These are phyloP conservation scores for Anguilla megastoma DNA, from an alignment of 2,797 vertebrate species.

Conservation along the genomic window DNA sequence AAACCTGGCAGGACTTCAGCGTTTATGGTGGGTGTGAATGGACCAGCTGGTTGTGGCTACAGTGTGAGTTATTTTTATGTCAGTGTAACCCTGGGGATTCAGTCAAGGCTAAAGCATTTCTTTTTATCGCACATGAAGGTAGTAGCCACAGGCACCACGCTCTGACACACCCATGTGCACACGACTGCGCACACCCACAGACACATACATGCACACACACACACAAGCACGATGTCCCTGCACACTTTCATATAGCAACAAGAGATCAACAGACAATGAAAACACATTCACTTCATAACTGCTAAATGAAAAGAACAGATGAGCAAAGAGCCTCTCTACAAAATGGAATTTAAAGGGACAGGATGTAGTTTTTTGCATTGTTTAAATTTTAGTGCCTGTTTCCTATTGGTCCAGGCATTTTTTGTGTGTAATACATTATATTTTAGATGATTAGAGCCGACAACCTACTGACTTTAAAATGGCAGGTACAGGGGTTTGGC, in stretches of 20 bases:
- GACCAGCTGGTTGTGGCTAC: neutral
- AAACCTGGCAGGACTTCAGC: neutral
- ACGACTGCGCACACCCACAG: neutral
- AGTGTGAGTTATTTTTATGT: neutral
- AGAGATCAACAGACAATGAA: neutral
- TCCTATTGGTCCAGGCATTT: neutral
- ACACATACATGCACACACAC: neutral
- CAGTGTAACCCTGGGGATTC: neutral
- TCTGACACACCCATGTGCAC: neutral
- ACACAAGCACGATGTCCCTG: neutral
- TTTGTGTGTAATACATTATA: neutral
- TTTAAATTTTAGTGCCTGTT: neutral
- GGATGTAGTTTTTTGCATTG: neutral
- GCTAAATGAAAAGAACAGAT: constrained; percentile 18
- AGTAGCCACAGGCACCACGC: neutral
- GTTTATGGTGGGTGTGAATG: neutral
- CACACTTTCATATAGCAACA: neutral
- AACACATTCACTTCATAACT: neutral
- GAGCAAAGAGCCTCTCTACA: neutral
- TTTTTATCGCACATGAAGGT: neutral
- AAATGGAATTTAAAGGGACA: neutral
- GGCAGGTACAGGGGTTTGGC: neutral
- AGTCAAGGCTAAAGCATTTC: neutral
- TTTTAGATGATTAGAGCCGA: neutral
- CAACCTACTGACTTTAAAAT: neutral